Base-by-base conservation (phyloP, 2,113 vertebrate genomes). In the Catharus minimus region DNA sequence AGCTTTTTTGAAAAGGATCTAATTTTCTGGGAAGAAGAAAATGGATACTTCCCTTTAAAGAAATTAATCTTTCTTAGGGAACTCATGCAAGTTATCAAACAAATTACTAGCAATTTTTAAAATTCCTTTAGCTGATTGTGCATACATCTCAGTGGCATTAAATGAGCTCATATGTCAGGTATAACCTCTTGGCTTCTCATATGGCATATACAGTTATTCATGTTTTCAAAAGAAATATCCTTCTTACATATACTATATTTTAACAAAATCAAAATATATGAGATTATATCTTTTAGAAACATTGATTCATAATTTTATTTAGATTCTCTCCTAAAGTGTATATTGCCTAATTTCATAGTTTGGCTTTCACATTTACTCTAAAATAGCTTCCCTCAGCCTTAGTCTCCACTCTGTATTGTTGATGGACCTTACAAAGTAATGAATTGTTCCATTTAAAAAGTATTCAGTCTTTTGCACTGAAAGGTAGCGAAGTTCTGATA, bases 21-120 rank as follows among this genome's bases (percentile, higher is more conserved):
- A 26, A 82, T 89, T 92, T 92, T 82, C 85, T 83, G 79, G 49
- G 64, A 94, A 88, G 33, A 91, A 82, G 56, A 36, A 92, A 92
- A 73, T 88, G 24, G 21, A 58, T 76, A 41, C 12, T 47, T 74
- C 28, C 11, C 8, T 66, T 33, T 47, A 66, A 89, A 86, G 30
- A 67, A 18, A 82, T 94, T 76, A 88, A 76, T 91, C 16, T 73
- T 82, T 76, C 30, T 52, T 71, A 80, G 71, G 71, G 11, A 64
- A 18, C 56, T 80, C 43, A 77, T 36, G 8, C 13, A 69, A 89
- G 46, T 30, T 24, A 76, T 61, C 30, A 73, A 87, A 83, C 69
- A 90, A 86, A 81, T 84, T 56, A 64, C 67, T 64, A 41, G 13
- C 9, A 55, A 66, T 86, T 92, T 52, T 23, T 23, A 74, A 93